These are phyloP conservation scores for Hirundichthys speculiger DNA, from an alignment of 2,113 vertebrate species.

Conservation along the genomic window DNA sequence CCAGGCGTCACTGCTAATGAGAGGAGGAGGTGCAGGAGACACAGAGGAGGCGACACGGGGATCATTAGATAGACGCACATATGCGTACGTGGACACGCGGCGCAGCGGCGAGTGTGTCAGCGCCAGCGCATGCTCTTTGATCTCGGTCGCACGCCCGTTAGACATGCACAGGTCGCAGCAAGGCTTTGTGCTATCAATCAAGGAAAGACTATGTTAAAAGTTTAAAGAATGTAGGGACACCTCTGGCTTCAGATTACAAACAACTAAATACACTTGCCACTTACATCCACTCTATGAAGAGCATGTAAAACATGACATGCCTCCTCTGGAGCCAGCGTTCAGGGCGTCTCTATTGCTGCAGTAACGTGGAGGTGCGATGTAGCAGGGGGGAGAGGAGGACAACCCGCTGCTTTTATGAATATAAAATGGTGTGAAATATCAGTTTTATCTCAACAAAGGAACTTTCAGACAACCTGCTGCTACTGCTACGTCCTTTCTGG, in stretches of 20 bases:
- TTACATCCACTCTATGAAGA: no score
- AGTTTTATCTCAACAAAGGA: not conserved
- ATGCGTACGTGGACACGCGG: conserved; percentile 11
- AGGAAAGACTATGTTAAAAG: not conserved
- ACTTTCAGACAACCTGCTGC: not conserved
- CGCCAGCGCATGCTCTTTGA: conserved; percentile 4
- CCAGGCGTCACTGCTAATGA: conserved; percentile 72
- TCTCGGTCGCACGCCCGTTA: conserved; percentile 6
- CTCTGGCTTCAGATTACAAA: not conserved
- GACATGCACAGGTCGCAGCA: not conserved
- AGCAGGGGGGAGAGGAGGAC: no score
- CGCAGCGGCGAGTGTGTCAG: conserved; percentile 9
- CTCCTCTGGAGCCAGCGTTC: no score
- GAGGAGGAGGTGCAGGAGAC: conserved; percentile 64
- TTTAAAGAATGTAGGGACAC: not conserved
- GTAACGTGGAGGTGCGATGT: no score
- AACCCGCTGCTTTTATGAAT: not conserved
- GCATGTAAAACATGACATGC: no score
- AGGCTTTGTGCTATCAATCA: conserved; percentile 8
- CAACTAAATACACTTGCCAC: no score
- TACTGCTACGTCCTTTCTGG: not conserved
- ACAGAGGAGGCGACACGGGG: conserved; percentile 36
- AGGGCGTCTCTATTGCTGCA: no score
- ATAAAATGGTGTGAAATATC: not conserved
- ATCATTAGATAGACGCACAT: conserved; percentile 46